Conservation (phyloP, 2,797 vertebrate genomes). For the Zenarchopterus dispar region DNA sequence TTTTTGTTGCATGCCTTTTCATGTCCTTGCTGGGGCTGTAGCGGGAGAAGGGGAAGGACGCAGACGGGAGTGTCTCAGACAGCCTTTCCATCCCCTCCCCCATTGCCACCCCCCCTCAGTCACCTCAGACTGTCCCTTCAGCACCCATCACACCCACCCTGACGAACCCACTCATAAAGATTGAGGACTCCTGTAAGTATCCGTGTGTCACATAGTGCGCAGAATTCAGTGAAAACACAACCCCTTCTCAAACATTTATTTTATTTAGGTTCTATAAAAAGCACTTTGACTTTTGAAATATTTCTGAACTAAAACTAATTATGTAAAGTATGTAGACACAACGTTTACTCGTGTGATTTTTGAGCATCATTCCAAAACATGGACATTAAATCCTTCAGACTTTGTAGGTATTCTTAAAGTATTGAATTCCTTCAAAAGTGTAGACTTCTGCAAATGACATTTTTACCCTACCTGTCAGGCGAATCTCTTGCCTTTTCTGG, state of each 20-base stretch:
- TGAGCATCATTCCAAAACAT: too few species aligned
- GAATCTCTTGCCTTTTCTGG: too few species aligned
- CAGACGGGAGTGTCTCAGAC: constrained; percentile 70
- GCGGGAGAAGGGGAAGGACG: constrained; percentile 89
- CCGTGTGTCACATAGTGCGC: neutral
- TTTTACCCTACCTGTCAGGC: too few species aligned
- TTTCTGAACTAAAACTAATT: too few species aligned
- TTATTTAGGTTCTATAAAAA: neutral
- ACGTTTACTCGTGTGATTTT: too few species aligned
- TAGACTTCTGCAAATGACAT: too few species aligned
- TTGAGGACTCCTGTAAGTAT: constrained; percentile 86
- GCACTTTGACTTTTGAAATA: too few species aligned
- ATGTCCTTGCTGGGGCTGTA: constrained; percentile 67
- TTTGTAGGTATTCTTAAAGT: too few species aligned
- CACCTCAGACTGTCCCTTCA: constrained; percentile 83
- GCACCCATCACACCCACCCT: constrained; percentile 76
- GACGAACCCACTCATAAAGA: constrained; percentile 86
- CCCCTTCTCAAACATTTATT: neutral
- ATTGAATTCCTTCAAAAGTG: too few species aligned
- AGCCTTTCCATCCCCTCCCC: constrained; percentile 81
- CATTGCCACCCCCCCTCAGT: constrained; percentile 80
- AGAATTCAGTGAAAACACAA: neutral
- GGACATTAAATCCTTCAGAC: too few species aligned
- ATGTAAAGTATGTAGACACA: too few species aligned
- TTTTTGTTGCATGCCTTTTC: constrained; percentile 71